Percentiles rank a stretch among this genome's conserved stretches.
Conservation (phyloP, 2,888 invertebrate genomes). For the Eudasyphora cyanicolor region DNA sequence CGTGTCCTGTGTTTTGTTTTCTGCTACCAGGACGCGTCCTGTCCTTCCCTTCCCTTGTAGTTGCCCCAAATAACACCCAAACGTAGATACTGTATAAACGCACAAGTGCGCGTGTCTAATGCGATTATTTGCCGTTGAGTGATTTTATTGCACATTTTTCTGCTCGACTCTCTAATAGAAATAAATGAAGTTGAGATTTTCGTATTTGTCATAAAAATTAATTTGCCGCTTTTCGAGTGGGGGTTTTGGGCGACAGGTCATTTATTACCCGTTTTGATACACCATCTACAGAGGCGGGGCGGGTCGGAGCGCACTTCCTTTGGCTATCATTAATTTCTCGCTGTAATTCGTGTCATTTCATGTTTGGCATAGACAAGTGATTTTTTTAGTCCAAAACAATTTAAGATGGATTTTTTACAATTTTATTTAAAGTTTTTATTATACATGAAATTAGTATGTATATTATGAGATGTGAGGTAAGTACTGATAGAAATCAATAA, state of each 20-base stretch:
- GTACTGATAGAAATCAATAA: no score
- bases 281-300: neutral
- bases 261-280: slow-evolving; percentile 42
- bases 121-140: slow-evolving; percentile 75
- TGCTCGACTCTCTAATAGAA: neutral
- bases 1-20: slow-evolving; percentile 47
- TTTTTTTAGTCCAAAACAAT: no score
- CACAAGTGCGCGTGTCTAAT: slow-evolving; percentile 78
- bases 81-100: no score
- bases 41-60: no score
- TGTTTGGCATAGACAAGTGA: neutral
- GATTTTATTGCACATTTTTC: slow-evolving; percentile 70
- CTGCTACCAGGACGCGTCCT: neutral
- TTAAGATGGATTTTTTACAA: no score
- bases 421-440: no score
- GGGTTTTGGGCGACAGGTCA: neutral
- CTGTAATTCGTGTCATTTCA: neutral
- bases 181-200: slow-evolving; percentile 35
- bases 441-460: no score
- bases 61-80: no score
- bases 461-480: no score
- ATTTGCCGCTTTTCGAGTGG: slow-evolving; percentile 16
- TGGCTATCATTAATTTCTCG: neutral
- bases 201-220: slow-evolving; percentile 33
- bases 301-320: neutral